Conservation (phyloP, 2,797 vertebrate species). For the Sitta carolinensis region DNA sequence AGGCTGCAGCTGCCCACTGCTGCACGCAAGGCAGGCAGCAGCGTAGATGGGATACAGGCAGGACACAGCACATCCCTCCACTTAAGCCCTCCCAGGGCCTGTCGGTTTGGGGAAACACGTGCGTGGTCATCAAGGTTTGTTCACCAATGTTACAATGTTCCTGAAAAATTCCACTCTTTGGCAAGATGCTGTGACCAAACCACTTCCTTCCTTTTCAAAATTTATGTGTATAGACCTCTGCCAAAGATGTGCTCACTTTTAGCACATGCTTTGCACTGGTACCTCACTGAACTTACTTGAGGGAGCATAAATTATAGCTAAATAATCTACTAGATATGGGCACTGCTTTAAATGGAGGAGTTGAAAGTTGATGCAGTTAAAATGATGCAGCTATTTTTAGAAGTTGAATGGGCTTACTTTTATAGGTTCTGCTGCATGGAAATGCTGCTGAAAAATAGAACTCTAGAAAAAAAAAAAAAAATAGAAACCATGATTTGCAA, state of each 20-base stretch:
- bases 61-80: neutral
- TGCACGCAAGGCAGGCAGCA: fast-evolving
- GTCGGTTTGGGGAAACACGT: neutral
- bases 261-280: neutral
- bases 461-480: neutral
- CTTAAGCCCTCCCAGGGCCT: neutral
- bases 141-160: neutral
- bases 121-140: neutral
- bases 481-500: neutral
- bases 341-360: neutral
- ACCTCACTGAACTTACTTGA: neutral
- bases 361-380: neutral
- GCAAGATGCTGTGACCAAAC: neutral
- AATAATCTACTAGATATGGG: neutral
- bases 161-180: neutral
- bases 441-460: neutral
- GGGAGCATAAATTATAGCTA: neutral
- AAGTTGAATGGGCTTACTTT: neutral
- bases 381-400: neutral
- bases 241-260: neutral
- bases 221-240: fast-evolving
- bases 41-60: neutral
- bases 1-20: neutral
- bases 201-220: neutral
- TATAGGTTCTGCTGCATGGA: neutral